phyloP scores from a whole-genome alignment of 2,797 vertebrate species.

The Thripadectes ignobilis region DNA sequence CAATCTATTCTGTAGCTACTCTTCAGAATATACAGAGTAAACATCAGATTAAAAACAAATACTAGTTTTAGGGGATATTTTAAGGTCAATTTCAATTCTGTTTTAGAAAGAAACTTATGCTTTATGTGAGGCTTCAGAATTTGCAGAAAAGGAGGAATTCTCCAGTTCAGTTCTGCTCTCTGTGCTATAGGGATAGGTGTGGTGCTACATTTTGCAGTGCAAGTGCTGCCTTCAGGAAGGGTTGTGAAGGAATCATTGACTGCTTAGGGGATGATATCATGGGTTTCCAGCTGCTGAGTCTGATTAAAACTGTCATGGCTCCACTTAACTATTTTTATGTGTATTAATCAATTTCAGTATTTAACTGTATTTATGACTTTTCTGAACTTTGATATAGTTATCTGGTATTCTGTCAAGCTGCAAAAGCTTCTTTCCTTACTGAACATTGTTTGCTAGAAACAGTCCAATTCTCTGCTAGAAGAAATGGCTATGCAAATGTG shows the following conservation, averaged over 20 bases:
- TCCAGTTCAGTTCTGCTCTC: neutral
- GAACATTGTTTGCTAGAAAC: neutral
- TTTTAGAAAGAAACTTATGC: neutral
- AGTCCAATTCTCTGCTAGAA: neutral
- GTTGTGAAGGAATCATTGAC: neutral
- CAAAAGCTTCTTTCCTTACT: neutral
- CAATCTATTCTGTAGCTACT: neutral
- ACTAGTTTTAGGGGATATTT: neutral
- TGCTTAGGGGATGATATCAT: neutral
- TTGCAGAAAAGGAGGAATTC: neutral
- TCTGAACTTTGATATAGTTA: neutral
- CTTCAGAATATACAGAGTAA: neutral
- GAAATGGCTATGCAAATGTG: neutral
- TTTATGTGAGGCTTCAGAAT: neutral
- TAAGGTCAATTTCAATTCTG: neutral
- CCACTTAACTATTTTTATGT: neutral
- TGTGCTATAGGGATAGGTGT: neutral
- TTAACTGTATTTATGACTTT: neutral
- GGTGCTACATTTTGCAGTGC: fast-evolving
- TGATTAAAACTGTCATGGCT: neutral
- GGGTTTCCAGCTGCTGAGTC: neutral
- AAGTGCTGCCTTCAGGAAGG: neutral
- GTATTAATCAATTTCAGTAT: neutral
- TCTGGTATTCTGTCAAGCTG: neutral
- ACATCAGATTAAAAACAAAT: neutral